A percentile compares a stretch with the other conserved stretches of the same genome.
Evolutionary conservation across 2,888 invertebrate species (phyloP).

Genomic region (Sarcophaga subvicina): DNA sequence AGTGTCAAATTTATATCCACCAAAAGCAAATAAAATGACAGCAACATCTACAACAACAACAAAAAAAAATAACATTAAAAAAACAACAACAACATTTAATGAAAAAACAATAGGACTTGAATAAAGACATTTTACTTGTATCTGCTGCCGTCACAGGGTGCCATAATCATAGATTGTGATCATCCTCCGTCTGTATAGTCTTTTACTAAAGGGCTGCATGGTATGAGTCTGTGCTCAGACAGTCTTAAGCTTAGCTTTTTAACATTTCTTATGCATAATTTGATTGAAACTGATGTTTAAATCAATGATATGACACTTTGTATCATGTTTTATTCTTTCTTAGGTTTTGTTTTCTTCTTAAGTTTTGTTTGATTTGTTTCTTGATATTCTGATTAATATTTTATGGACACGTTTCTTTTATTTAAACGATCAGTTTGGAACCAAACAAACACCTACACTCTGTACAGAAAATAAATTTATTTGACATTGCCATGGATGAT

Average conservation of each 20-base stretch:
- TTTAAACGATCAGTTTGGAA: conserved; percentile 43
- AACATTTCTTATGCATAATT: conserved; percentile 34
- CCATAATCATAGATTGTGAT: conserved; percentile 68
- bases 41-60: conserved; percentile 14
- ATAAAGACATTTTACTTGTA: conserved; percentile 61
- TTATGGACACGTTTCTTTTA: conserved; percentile 1
- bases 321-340: conserved; percentile 29
- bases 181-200: conserved; percentile 8
- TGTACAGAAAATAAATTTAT: not conserved
- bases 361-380: conserved; percentile 15
- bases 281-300: conserved; percentile 50
- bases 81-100: conserved; percentile 34
- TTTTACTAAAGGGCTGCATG: not conserved
- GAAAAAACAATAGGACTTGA: not conserved
- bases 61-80: not conserved
- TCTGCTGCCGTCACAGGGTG: conserved; percentile 66
- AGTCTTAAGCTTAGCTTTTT: not conserved
- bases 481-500: too few relatives aligned
- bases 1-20: conserved; percentile 66
- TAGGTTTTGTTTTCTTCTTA: not conserved
- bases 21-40: conserved; percentile 55
- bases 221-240: not conserved
- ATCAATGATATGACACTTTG: conserved; percentile 67
- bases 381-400: not conserved
- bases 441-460: conserved; percentile 55